Conservation (phyloP, 1,140 invertebrate species). For the Diprion similis region DNA sequence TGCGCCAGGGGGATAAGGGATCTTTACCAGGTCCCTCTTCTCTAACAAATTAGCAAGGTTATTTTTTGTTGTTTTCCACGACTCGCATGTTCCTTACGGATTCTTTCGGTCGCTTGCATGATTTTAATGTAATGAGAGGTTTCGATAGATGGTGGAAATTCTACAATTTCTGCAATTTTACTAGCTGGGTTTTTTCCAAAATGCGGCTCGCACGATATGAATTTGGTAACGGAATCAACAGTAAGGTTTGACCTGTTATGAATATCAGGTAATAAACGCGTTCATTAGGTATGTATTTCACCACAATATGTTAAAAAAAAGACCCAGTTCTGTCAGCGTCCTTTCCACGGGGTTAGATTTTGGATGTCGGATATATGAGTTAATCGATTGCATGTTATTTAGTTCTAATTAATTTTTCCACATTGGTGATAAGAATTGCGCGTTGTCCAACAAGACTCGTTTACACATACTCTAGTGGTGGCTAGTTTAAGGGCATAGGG, state of each 20-base stretch:
- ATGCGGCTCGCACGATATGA: background rate
- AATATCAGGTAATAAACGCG: background rate
- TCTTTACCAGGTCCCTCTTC: background rate
- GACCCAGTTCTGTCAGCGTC: background rate
- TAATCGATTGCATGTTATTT: background rate
- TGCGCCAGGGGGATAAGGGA: background rate
- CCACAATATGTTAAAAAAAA: background rate
- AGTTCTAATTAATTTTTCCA: background rate
- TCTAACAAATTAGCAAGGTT: background rate
- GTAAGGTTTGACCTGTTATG: background rate
- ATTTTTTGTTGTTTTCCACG: background rate
- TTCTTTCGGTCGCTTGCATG: background rate
- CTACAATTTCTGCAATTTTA: background rate
- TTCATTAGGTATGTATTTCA: background rate
- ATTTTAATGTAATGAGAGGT: background rate
- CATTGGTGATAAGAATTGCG: background rate
- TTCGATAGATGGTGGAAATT: background rate
- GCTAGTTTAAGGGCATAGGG: slow-evolving; percentile 18
- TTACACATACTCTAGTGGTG: slow-evolving; percentile 8
- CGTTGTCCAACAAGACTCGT: background rate
- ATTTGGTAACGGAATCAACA: background rate
- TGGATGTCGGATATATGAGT: background rate
- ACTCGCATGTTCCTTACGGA: background rate
- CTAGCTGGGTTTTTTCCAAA: background rate
- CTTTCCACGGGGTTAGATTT: slow-evolving; percentile 4